Evolutionary conservation across 2,797 vertebrate genomes (phyloP).

Genomic region (Hirundo rustica): DNA sequence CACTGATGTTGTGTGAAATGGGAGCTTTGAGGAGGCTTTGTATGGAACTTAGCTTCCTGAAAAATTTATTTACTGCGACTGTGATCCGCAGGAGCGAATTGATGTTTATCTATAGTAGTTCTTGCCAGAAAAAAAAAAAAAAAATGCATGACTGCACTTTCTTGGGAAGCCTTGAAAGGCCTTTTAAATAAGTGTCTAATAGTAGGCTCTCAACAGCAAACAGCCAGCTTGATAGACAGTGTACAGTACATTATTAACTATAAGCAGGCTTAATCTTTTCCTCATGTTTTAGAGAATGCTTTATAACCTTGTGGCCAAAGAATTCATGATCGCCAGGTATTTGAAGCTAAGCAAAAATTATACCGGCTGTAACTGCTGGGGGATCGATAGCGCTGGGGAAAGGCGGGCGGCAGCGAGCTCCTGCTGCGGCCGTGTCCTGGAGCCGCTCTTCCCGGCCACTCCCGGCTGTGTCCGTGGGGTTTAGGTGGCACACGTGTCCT

Average conservation of each 20-base stretch:
- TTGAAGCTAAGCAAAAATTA: slow-evolving; percentile 73
- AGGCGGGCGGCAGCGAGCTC: neutral
- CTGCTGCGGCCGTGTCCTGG: neutral
- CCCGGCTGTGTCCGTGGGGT: rapidly evolving
- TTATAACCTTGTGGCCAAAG: slow-evolving; percentile 70
- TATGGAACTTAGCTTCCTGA: slow-evolving; percentile 73
- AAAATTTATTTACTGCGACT: slow-evolving; percentile 79
- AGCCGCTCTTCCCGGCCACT: rapidly evolving
- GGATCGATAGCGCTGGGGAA: slow-evolving; percentile 63
- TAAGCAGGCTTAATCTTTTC: slow-evolving; percentile 73
- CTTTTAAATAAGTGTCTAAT: slow-evolving; percentile 77
- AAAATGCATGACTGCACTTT: slow-evolving; percentile 70
- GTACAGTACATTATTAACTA: slow-evolving; percentile 63
- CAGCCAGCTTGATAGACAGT: slow-evolving; percentile 67
- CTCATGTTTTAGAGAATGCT: slow-evolving; percentile 71
- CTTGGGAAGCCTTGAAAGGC: slow-evolving; percentile 63
- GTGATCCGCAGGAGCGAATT: slow-evolving; percentile 73
- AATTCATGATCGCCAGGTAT: slow-evolving; percentile 67
- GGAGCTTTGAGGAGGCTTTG: slow-evolving; percentile 75
- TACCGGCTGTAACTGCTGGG: slow-evolving; percentile 36
- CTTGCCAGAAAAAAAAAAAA: slow-evolving; percentile 58
- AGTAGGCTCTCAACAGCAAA: slow-evolving; percentile 65
- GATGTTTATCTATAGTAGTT: slow-evolving; percentile 77
- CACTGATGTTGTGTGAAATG: slow-evolving; percentile 74
- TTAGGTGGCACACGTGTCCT: rapidly evolving